These are phyloP conservation scores for Drosophila subobscura DNA, from an alignment of 1,140 invertebrate species.

Conservation along the genomic window DNA sequence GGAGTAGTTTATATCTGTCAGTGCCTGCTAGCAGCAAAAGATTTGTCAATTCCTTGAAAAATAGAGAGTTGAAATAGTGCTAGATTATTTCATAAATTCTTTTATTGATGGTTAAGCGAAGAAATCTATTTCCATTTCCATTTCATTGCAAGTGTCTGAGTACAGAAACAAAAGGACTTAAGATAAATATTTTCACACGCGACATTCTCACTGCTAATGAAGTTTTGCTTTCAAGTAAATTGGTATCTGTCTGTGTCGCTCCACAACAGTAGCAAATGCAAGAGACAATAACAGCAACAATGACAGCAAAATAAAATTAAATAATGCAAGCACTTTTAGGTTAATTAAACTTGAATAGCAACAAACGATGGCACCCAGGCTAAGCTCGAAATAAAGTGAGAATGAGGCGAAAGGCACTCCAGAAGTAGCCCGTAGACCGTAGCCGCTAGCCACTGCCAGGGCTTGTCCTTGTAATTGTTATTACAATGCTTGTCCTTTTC, in stretches of 20 bases:
- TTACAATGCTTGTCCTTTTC: slow-evolving; percentile 75
- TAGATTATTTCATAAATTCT: no score
- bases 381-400: slow-evolving; percentile 61
- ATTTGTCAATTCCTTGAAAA: slow-evolving; percentile 1
- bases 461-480: slow-evolving; percentile 72
- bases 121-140: not conserved
- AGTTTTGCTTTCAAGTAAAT: slow-evolving; percentile 79
- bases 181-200: slow-evolving; percentile 81
- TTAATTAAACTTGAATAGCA: slow-evolving; percentile 79
- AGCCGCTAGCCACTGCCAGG: slow-evolving; percentile 25
- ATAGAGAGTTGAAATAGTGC: no score
- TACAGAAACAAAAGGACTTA: slow-evolving; percentile 63
- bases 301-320: slow-evolving; percentile 74
- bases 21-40: not conserved
- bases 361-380: slow-evolving; percentile 62
- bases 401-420: slow-evolving; percentile 25
- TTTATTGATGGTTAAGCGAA: no score
- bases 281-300: slow-evolving; percentile 33
- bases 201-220: slow-evolving; percentile 77
- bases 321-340: slow-evolving; percentile 81
- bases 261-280: slow-evolving; percentile 3
- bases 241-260: slow-evolving; percentile 49
- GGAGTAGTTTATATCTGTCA: slow-evolving; percentile 36
- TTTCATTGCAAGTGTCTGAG: slow-evolving; percentile 31
- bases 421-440: slow-evolving; percentile 2